Evolutionary conservation across 1,140 invertebrate genomes (phyloP), one percentile per base, ranked within the genome.

Genomic region (Ceratina japonica): DNA sequence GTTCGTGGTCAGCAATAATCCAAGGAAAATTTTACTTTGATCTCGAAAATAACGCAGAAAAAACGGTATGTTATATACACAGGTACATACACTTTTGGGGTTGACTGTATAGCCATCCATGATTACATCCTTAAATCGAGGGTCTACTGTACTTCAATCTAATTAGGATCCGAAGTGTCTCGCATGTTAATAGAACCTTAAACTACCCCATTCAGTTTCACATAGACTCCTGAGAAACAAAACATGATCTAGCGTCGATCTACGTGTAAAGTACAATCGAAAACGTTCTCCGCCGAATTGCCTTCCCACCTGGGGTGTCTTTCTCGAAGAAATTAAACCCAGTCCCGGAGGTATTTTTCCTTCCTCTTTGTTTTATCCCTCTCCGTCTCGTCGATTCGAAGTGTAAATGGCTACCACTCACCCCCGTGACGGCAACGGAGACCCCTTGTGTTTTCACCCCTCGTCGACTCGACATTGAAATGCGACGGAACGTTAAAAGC

Each of bases 401-500:
- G 84, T 85, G 75, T 79, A 79, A 79, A 81, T 84, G 65, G 56
- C 27, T 62, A 61, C 13, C 63, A 16, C 22, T 61, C 62, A 58
- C 15, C 61, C 61, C 62, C 22, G 16, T 27, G 18, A 22, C 24
- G 27, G 27, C 27, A 31, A 4, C 27, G 24, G 18, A 61, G 0
- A n/a, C 18, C 52, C 37, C 66, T 66, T 74, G 62, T 79, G 31
- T 22, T 52, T 58, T 59, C 51, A 80, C 31, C 73, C 64, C 20
- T 37, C 54, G 51, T 8, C 71, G 54, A 24, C 20, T 24, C 69
- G 61, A 81, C 82, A 81, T 84, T 81, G 83, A 81, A 63, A 78
- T 52, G 74, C 66, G 72, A 68, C 65, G 71, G 70, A 71, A 78
- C 70, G 74, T 84, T 84, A 68, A 75, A 70, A 81, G 78, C 65